Base-by-base conservation (phyloP, 2,888 invertebrate genomes). In the Xanthorhoe spadicearia region DNA sequence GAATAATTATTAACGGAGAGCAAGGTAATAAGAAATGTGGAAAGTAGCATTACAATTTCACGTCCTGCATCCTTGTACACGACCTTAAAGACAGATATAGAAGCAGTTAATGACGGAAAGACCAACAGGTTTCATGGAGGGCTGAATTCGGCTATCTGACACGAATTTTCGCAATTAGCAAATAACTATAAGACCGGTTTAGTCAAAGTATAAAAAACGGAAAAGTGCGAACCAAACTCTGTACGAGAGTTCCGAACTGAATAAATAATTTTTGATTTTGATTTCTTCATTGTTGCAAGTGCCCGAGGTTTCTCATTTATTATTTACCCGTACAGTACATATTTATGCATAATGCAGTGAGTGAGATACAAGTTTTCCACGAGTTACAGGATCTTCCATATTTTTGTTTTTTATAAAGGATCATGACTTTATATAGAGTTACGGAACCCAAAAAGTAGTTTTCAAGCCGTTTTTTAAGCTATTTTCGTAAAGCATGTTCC, bases 81-180 rank as follows among this genome's bases (percentile, higher is more conserved):
- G 38, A 13, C 18, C 49, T 50, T 17, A 50, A 18, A 48, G 48
- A 17, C 17, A 17, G n/a, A 49, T 7, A 49, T 10, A 53, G 65
- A 59, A 46, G 57, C 38, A 28, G 49, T 55, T 66, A 61, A 48
- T 66, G 50, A 51, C 64, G 53, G 53, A 66, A 61, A 59, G 61
- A 61, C n/a, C 38, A 46, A 66, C 71, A 50, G 55, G 60, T 66
- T 69, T 23, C 9, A 54, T 54, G 52, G 43, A 2, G n/a, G 49
- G 10, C 49, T 58, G 32, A 7, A 54, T 54, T 58, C 32, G n/a
- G 32, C 54, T 55, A 38, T 23, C 15, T 51, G 60, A 56, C n/a
- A 35, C 52, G 10, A 56, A 56, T 68, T 61, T 64, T 60, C 61
- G 53, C 64, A 61, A 54, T 49, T 43, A 53, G 7, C 32, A 23